A percentile compares a stretch with the other conserved stretches of the same genome.
phyloP scores from a whole-genome alignment of 2,888 invertebrate genomes.

The Rhamnusium bicolor region DNA sequence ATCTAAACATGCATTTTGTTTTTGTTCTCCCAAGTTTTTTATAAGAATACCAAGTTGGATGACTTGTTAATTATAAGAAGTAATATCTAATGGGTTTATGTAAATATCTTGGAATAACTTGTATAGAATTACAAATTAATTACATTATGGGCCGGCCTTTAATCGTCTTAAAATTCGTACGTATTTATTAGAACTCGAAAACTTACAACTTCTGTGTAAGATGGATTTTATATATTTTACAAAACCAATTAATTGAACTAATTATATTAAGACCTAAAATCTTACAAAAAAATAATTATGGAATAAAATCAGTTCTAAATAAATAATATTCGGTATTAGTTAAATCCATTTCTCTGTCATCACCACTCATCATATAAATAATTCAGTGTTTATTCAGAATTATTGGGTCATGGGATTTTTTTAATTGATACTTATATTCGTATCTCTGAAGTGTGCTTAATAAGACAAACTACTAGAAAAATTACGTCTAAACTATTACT shows the following conservation, averaged over 20 bases:
- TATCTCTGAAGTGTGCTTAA: neutral
- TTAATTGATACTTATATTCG: slow-evolving; percentile 3
- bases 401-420: slow-evolving; percentile 15
- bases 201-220: neutral
- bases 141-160: neutral
- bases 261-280: too few species aligned
- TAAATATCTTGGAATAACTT: neutral
- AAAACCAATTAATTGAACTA: too few species aligned
- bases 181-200: neutral
- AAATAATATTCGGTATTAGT: neutral
- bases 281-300: too few species aligned
- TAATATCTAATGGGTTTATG: neutral
- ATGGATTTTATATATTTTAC: neutral
- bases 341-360: neutral
- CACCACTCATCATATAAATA: slow-evolving; percentile 1
- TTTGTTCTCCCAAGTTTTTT: neutral
- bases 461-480: neutral
- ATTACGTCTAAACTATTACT: neutral
- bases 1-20: neutral
- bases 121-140: neutral
- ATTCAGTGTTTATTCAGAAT: slow-evolving; percentile 1
- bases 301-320: neutral
- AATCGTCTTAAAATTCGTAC: too few species aligned
- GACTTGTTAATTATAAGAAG: neutral
- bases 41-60: neutral